Conservation (phyloP, 2,888 invertebrate genomes). For the Pharmacophagus antenor region DNA sequence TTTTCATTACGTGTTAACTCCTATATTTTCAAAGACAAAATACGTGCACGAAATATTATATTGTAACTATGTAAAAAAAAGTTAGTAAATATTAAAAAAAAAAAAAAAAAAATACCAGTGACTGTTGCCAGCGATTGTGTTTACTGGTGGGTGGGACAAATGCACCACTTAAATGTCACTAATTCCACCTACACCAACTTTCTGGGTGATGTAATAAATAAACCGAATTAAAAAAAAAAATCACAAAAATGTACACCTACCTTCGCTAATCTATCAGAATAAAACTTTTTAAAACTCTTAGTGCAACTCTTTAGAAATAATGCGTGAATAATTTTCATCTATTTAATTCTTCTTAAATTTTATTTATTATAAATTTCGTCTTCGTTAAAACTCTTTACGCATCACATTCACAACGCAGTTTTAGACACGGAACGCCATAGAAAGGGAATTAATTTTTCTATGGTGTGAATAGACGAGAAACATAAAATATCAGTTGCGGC, state of each 20-base stretch:
- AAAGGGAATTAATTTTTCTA: no score
- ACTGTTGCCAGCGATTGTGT: no score
- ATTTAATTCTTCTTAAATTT: constrained; percentile 44
- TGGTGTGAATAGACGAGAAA: no score
- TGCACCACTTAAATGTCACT: no score
- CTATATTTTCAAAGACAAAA: no score
- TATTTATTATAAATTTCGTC: constrained; percentile 55
- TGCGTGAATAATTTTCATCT: constrained; percentile 56
- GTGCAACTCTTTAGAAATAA: constrained; percentile 70
- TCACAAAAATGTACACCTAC: constrained; percentile 40
- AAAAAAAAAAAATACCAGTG: no score
- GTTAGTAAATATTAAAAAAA: no score
- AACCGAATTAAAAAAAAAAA: constrained; percentile 39
- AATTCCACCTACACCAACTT: constrained; percentile 3
- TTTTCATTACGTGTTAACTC: no score
- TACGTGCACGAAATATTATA: no score
- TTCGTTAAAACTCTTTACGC: constrained; percentile 62
- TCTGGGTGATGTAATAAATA: constrained; percentile 39
- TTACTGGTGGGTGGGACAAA: no score
- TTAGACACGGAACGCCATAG: constrained; percentile 44
- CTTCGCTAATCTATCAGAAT: constrained; percentile 43
- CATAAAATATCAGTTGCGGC: no score
- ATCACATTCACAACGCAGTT: constrained; percentile 69
- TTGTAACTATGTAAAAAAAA: no score
- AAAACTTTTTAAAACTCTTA: constrained; percentile 49